Conservation (phyloP, 2,888 invertebrate species). For the Tipula unca region DNA sequence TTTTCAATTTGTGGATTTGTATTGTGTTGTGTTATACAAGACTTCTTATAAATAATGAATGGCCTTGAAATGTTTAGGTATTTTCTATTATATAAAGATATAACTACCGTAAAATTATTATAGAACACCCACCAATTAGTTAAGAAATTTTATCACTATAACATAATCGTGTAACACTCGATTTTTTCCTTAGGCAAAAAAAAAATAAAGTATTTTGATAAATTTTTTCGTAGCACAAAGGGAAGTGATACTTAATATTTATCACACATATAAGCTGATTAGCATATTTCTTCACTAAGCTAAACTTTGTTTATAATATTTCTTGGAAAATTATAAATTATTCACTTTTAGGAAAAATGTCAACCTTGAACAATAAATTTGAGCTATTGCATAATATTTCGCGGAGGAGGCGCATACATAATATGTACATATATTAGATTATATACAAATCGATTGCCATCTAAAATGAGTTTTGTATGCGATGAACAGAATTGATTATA, state of each 20-base stretch:
- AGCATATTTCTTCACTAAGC: background rate
- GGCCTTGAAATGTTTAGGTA: background rate
- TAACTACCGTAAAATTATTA: background rate
- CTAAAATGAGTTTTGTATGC: background rate
- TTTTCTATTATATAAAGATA: background rate
- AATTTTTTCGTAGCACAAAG: background rate
- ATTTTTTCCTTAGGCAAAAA: background rate
- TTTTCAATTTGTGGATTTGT: background rate
- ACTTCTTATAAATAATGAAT: background rate
- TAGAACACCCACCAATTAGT: background rate
- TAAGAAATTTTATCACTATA: background rate
- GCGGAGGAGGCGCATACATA: background rate
- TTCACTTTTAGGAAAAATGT: background rate
- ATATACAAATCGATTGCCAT: background rate
- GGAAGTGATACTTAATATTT: background rate
- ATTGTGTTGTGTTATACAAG: background rate
- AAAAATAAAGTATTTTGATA: background rate
- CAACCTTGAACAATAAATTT: background rate
- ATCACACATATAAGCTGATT: background rate
- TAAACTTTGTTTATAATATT: background rate
- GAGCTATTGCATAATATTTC: background rate
- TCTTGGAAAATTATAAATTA: background rate
- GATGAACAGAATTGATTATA: background rate
- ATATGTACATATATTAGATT: background rate
- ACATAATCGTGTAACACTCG: background rate